Conservation (phyloP, 2,113 vertebrate species). For the Cyrtonyx montezumae region DNA sequence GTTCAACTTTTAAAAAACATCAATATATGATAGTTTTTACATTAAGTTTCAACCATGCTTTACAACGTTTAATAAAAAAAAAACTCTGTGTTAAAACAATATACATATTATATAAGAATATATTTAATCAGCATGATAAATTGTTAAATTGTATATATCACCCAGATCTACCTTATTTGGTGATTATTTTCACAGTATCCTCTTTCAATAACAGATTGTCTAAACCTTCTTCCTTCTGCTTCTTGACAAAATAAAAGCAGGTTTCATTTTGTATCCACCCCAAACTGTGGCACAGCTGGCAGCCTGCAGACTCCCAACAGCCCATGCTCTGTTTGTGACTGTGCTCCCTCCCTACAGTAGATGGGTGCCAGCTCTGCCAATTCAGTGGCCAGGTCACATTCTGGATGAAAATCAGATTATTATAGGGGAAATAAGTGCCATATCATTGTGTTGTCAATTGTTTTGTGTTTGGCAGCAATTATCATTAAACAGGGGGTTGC, state of each 20-base stretch:
- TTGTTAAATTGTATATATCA: background rate
- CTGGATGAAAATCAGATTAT: background rate
- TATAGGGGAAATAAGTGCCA: background rate
- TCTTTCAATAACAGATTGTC: conserved; percentile 15
- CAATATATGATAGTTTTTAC: background rate
- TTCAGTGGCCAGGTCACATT: background rate
- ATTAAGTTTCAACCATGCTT: background rate
- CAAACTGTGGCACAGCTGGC: conserved; percentile 1
- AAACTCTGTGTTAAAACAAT: background rate
- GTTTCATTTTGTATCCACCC: conserved; percentile 32
- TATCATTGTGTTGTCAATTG: background rate
- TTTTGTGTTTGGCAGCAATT: background rate
- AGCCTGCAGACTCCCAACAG: background rate
- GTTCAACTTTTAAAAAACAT: background rate
- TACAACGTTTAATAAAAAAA: background rate
- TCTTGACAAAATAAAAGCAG: conserved; percentile 32
- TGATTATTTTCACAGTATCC: conserved; percentile 6
- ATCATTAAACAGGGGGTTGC: background rate
- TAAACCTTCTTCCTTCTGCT: background rate
- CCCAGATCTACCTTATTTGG: background rate
- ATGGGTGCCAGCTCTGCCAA: background rate
- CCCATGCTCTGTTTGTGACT: background rate
- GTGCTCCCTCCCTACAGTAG: background rate
- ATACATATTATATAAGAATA: background rate
- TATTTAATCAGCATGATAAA: background rate